A percentile compares a stretch with the other conserved stretches of the same genome.
These are phyloP conservation scores for Ameiurus melas DNA, from an alignment of 2,113 vertebrate genomes.

Conservation along the genomic window DNA sequence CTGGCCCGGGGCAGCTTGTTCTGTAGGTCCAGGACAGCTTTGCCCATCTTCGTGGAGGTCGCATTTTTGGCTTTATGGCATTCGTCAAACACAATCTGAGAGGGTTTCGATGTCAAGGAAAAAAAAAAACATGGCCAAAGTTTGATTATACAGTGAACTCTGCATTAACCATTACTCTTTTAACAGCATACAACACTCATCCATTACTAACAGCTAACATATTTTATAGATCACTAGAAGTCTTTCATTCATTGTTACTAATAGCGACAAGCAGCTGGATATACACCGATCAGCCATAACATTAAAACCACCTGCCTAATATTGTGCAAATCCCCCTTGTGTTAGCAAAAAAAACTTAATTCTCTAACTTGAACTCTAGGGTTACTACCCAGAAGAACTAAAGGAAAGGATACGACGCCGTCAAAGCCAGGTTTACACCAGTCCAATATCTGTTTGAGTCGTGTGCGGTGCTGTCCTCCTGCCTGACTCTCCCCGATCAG, in stretches of 20 bases:
- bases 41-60: slow-evolving; percentile 97
- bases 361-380: neutral
- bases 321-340: too few species aligned
- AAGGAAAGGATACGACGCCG: slow-evolving; percentile 91
- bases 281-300: too few species aligned
- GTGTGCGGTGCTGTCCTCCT: slow-evolving; percentile 90
- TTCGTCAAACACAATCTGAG: slow-evolving; percentile 96
- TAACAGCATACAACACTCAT: neutral
- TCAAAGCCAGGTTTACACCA: slow-evolving; percentile 94
- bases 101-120: neutral
- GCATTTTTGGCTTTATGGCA: slow-evolving; percentile 99
- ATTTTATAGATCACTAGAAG: neutral
- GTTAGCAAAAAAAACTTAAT: neutral
- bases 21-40: slow-evolving; percentile 95
- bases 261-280: neutral
- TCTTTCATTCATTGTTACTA: neutral
- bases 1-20: slow-evolving; percentile 90
- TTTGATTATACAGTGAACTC: neutral
- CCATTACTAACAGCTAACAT: too few species aligned
- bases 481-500: slow-evolving; percentile 98
- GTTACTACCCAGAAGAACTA: neutral
- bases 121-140: neutral
- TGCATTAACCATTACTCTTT: neutral
- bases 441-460: slow-evolving; percentile 93
- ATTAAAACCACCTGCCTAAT: too few species aligned